Evolutionary conservation across 2,113 vertebrate genomes (phyloP), one percentile per base, ranked within the genome.

Genomic region (Perca schrenkii): DNA sequence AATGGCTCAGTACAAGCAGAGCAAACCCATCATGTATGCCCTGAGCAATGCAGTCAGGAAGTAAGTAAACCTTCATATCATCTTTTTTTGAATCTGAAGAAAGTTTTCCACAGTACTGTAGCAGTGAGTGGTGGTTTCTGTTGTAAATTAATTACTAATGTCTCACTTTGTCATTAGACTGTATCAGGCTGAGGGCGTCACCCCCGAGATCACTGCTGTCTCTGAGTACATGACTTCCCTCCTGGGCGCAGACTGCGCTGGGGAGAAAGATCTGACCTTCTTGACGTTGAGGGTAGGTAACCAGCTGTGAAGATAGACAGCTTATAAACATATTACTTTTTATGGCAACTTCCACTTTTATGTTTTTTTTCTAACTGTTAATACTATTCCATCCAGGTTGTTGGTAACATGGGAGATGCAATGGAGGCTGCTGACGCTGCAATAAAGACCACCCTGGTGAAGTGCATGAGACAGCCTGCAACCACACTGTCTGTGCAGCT

Each of bases 371-470:
- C 76, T 28, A 22, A 88, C 62, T 47, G 57, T 50, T n/a, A 60
- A 3, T 57, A 36, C 17, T 43, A 14, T 79, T 83, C 11, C 40
- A 16, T 86, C 8, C 56, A 99, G 97, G 95, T 97, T 88, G 88
- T 97, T 90, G 97, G 98, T 78, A 98, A 97, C 85, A 97, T 97
- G 94, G 98, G 98, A 61, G 91, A 90, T 17, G 94, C 91, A 49
- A 89, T 98, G 94, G 96, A 97, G n/a, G 87, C 83, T 4, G 89
- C 94, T 56, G 93, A 93, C 60, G 92, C 96, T 10, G 70, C 17
- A 43, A 86, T 98, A 60, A 97, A 95, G 69, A 86, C 91, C 62
- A 90, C 88, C 3, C 73, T 99, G 63, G 82, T 97, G 74, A 94
- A 92, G 16, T 99, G 98, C 64, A 94, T 97, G 90, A 92, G 91